Base-by-base conservation (phyloP, 2,797 vertebrate genomes). In the Amblyraja radiata region DNA sequence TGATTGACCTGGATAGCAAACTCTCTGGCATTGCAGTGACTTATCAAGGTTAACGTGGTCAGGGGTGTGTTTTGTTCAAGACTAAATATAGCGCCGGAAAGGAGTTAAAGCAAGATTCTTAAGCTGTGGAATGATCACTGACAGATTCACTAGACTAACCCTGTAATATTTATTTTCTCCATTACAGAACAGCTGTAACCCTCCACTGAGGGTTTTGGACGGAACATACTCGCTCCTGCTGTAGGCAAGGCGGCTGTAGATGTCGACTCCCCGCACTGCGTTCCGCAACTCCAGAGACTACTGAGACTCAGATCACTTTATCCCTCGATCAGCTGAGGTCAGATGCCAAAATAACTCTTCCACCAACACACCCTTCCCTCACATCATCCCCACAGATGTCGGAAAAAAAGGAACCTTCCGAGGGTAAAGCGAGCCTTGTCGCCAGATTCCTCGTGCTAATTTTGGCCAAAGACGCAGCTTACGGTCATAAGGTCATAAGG, bases 101-200 rank as follows among this genome's bases (percentile, higher is more conserved):
- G 84, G 63, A 68, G 61, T 88, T 88, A 88, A 88, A 88, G 18
- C 84, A 21, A 68, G n/a, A 88, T 36, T 16, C 61, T 88, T 88
- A 16, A 68, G 84, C 84, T 65, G 61, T 16, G 68, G 84, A 88
- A 88, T 88, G 61, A 88, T 32, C 84, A 88, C 65, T 65, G 61
- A 68, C 61, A 68, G 61, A n/a, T 32, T 68, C 61, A 65, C 61
- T 32, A 2, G 28, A 65, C 61, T n/a, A 88, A 65, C 84, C 14
- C 14, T 68, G 36, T 68, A 18, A 88, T 88, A 63, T 36, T 88
- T 88, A 28, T 88, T 36, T 65, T 46, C 65, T 68, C 61, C 9
- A 68, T 88, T 68, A 88, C 84, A 68, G 84, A 88, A 65, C 84
- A 88, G 84, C 84, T 88, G 84, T 88, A 88, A 88, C 84, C 4